Percentiles rank a stretch among this genome's conserved stretches.
Evolutionary conservation across 2,888 invertebrate species (phyloP).

Genomic region (Zaprionus obscuricornis): DNA sequence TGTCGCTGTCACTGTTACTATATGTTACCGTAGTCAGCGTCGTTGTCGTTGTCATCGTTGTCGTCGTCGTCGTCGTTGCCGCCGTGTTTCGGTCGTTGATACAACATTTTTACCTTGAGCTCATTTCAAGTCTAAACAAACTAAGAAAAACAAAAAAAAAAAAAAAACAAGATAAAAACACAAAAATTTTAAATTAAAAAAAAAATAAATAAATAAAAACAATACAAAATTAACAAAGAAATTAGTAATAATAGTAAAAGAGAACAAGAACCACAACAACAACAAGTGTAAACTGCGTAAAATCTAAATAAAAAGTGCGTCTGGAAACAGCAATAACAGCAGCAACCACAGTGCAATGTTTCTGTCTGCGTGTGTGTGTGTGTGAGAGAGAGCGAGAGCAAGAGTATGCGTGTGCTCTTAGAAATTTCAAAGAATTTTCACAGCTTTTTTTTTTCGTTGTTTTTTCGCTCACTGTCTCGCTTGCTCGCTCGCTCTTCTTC

Average conservation of each 20-base stretch:
- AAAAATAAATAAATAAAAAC: slow-evolving; percentile 12
- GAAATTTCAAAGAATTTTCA: too few species aligned
- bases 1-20: slow-evolving; percentile 17
- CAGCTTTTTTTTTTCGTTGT: too few species aligned
- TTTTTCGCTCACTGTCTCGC: too few species aligned
- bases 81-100: slow-evolving; percentile 62
- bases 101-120: slow-evolving; percentile 70
- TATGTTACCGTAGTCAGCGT: slow-evolving; percentile 16
- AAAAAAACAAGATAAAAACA: slow-evolving; percentile 29
- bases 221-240: slow-evolving; percentile 12
- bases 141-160: slow-evolving; percentile 36
- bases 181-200: slow-evolving; percentile 21
- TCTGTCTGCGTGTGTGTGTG: too few species aligned
- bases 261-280: not conserved
- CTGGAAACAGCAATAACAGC: slow-evolving; percentile 29
- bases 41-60: slow-evolving; percentile 14
- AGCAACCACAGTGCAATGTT: too few species aligned
- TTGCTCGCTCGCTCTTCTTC: too few species aligned
- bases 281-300: not conserved
- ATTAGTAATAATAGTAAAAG: too few species aligned
- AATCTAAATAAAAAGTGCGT: slow-evolving; percentile 40
- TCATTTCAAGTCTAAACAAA: slow-evolving; percentile 72
- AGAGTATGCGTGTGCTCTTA: too few species aligned
- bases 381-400: too few species aligned
- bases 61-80: slow-evolving; percentile 25